Base-by-base conservation (phyloP, 2,797 vertebrate genomes). In the Dermochelys coriacea region DNA sequence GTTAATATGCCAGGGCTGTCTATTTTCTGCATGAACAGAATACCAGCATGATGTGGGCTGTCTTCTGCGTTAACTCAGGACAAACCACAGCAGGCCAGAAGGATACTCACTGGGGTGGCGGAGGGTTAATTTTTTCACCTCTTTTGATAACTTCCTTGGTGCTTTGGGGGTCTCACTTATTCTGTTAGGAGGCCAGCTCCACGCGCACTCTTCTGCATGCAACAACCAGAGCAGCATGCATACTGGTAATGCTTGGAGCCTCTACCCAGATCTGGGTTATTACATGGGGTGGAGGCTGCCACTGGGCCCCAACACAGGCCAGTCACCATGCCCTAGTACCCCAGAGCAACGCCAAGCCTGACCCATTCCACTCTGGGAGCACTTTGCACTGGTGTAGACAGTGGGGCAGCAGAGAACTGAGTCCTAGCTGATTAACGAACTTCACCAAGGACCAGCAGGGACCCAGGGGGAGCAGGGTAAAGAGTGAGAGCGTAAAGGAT, bases 11-110 rank as follows among this genome's bases (percentile, higher is more conserved):
- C 16, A 71, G n/a, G 85, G 3, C 93, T 91, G 82, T 1, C 0
- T 1, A 82, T 93, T 90, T 94, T 84, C 97, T 94, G 96, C 96
- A 82, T 94, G 95, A 94, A 95, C 96, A 93, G 34, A 91, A 93
- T 86, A 14, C 85, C 57, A 34, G 57, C 29, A 14, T 31, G 57
- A 29, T 31, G 14, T 31, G 57, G 57, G 12, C 12, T 61, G 57
- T 31, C 29, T 61, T 61, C 57, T 59, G 57, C 1, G 27, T 59
- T 14, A 14, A 31, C 57, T 59, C 29, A 15, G 14, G 57, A 31
- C 14, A 34, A 61, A 29, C 55, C 11, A 2, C 55, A 54, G 52
- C 55, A 15, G 29, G 57, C 57, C 57, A 61, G 14, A 23, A 71
- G 64, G n/a, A 41, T n/a, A 23, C n/a, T 21, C 64, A n/a, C 19